Conservation (phyloP, 2,797 vertebrate genomes). For the Bradypodion ventrale region DNA sequence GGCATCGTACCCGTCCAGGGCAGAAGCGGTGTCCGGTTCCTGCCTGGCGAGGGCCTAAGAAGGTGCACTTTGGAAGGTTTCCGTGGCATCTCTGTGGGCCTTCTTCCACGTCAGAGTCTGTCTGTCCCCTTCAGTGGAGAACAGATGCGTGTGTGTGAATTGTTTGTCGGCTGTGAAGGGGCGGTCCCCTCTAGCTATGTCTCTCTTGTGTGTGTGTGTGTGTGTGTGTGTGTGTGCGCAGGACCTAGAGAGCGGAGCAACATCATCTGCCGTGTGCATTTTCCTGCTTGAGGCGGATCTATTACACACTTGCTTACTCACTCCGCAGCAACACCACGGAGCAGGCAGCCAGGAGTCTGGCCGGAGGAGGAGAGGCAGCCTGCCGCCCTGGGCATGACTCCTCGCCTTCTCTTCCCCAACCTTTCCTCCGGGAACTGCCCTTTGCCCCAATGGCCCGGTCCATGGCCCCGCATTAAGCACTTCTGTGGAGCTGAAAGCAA, state of each 20-base stretch:
- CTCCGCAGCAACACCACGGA: too few relatives aligned
- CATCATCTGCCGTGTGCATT: too few relatives aligned
- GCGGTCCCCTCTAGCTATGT: neutral
- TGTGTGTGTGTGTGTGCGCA: too few relatives aligned
- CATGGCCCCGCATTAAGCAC: neutral
- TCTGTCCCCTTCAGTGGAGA: neutral
- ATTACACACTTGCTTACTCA: too few relatives aligned
- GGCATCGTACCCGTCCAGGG: neutral
- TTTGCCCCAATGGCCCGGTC: too few relatives aligned
- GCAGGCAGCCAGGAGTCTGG: neutral
- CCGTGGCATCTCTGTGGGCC: neutral
- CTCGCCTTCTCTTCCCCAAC: constrained; percentile 34
- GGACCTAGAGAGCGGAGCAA: too few relatives aligned
- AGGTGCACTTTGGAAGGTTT: neutral
- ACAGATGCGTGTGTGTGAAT: too few relatives aligned
- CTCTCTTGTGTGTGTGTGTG: too few relatives aligned
- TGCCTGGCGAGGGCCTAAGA: too few relatives aligned
- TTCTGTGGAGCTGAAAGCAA: neutral
- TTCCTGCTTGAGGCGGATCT: too few relatives aligned
- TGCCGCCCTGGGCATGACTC: neutral
- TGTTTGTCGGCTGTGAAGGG: too few relatives aligned
- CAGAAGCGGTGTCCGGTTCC: too few relatives aligned
- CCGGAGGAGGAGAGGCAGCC: neutral
- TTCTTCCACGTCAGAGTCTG: constrained; percentile 9
- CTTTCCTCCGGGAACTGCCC: neutral